Evolutionary conservation across 2,113 vertebrate species (phyloP).

Genomic region (Platycercus adscitus): DNA sequence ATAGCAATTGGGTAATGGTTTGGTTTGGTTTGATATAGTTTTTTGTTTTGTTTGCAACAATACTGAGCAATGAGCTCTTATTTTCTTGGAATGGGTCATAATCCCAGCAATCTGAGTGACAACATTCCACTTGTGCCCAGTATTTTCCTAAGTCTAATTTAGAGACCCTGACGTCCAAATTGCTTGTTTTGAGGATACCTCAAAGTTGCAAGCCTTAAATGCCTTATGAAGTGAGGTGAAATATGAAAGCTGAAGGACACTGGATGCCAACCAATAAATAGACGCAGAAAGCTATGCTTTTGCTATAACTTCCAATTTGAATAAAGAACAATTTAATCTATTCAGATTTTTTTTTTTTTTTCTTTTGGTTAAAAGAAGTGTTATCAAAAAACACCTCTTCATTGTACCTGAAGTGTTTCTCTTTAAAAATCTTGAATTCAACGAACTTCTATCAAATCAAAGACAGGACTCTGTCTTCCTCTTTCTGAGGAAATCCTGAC

Average conservation of each 20-base stretch:
- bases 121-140: neutral
- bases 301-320: neutral
- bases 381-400: neutral
- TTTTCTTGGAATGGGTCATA: neutral
- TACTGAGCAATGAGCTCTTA: neutral
- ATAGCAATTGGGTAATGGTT: neutral
- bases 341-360: neutral
- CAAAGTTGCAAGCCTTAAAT: neutral
- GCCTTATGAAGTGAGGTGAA: neutral
- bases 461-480: neutral
- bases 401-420: neutral
- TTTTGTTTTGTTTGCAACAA: neutral
- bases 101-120: neutral
- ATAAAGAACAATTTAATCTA: neutral
- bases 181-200: neutral
- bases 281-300: neutral
- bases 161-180: neutral
- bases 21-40: neutral
- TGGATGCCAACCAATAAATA: neutral
- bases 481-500: neutral
- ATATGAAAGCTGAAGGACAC: neutral
- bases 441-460: neutral
- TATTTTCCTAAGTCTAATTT: neutral
- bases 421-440: neutral
- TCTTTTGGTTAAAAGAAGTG: neutral